These are phyloP conservation scores for Labroides dimidiatus DNA, from an alignment of 2,797 vertebrate genomes.

Conservation along the genomic window DNA sequence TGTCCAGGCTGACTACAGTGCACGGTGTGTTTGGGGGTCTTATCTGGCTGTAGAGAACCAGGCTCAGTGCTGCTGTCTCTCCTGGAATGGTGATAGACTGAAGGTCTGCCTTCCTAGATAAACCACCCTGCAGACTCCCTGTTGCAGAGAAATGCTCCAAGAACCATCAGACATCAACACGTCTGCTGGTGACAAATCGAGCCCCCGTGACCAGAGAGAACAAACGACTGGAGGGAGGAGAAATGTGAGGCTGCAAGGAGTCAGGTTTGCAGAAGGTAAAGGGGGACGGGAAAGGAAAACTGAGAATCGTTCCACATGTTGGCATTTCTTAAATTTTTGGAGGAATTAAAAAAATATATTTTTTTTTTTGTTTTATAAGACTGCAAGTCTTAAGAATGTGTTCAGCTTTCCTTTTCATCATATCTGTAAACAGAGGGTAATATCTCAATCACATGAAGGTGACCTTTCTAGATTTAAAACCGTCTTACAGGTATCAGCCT, in stretches of 20 bases:
- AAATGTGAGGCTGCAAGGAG: constrained; percentile 40
- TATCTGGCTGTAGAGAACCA: constrained; percentile 72
- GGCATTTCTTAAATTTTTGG: no score
- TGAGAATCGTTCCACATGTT: no score
- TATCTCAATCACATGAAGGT: no score
- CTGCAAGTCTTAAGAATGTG: no score
- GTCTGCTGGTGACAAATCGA: constrained; percentile 65
- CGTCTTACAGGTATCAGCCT: no score
- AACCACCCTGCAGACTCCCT: constrained; percentile 69
- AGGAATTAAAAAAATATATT: no score
- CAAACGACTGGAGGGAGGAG: constrained; percentile 53
- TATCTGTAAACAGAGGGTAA: no score
- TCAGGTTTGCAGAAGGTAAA: constrained; percentile 41
- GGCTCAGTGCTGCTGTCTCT: constrained; percentile 66
- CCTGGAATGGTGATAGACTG: constrained; percentile 77
- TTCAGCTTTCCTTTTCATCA: no score
- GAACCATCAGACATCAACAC: constrained; percentile 71
- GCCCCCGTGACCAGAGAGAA: constrained; percentile 63
- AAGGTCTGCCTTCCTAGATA: constrained; percentile 80
- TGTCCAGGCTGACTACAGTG: no score
- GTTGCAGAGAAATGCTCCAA: constrained; percentile 62
- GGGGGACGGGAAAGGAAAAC: not conserved
- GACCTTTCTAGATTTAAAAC: no score
- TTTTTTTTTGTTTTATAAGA: no score
- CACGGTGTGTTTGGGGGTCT: constrained; percentile 67